Evolutionary conservation across 2,113 vertebrate genomes (phyloP).

Genomic region (Colius striatus): DNA sequence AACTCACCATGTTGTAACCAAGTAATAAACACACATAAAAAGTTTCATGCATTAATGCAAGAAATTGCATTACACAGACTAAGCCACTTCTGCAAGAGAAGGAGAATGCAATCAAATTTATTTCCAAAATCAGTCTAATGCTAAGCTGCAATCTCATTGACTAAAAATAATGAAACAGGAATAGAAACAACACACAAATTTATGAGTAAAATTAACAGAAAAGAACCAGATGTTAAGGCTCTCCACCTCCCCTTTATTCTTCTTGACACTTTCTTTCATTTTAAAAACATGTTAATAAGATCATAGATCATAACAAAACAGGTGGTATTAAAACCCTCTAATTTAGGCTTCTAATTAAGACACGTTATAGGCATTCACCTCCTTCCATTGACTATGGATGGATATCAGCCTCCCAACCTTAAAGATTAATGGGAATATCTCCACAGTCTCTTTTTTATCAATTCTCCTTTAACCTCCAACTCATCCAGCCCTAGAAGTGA

Average conservation of each 20-base stretch:
- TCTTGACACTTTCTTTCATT: constrained; percentile 24
- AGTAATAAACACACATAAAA: neutral
- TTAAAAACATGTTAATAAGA: constrained; percentile 13
- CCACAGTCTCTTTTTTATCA: rapidly evolving
- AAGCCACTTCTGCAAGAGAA: neutral
- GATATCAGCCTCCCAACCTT: neutral
- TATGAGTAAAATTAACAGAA: constrained; percentile 26
- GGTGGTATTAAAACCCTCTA: constrained; percentile 8
- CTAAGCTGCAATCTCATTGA: constrained; percentile 24
- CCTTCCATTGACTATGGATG: neutral
- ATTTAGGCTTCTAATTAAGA: constrained; percentile 12
- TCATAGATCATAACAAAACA: constrained; percentile 37
- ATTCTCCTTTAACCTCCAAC: neutral
- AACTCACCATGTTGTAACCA: neutral
- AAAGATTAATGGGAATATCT: neutral
- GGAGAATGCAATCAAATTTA: neutral
- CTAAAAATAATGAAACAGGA: constrained; percentile 12
- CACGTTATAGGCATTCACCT: neutral
- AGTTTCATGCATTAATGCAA: neutral
- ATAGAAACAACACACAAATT: neutral
- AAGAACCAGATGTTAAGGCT: constrained; percentile 12
- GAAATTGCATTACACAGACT: neutral
- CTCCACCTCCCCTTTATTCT: constrained; percentile 10
- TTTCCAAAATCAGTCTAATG: constrained; percentile 5
- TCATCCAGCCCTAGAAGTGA: neutral